Evolutionary conservation across 2,888 invertebrate genomes (phyloP), one percentile per base, ranked within the genome.

Genomic region (Sialis lutaria): DNA sequence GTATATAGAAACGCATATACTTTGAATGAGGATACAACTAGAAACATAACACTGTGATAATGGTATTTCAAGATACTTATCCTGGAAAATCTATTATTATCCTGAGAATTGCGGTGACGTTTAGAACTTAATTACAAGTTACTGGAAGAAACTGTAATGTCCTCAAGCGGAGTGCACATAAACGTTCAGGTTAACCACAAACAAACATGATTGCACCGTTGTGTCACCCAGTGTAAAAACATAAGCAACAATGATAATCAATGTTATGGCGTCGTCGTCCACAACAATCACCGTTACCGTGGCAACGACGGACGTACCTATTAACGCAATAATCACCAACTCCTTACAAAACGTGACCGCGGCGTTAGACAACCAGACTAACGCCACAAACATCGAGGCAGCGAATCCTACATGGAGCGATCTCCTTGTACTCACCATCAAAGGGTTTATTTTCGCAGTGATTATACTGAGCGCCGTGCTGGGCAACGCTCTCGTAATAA

Each of bases 401-500:
- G 56, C 59, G 1, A 58, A 64, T 48, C 61, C 60, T 1, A 62
- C 65, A 50, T 77, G 75, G 76, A 59, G 69, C 42, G 71, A 72
- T 37, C 59, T 74, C 41, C 62, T 81, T 50, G 58, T 77, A 37
- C 67, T 82, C 55, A 71, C 82, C 51, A 66, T 82, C 55, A 86
- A 86, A 64, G 82, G 79, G 49, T 75, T 84, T 58, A 72, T 85
- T 55, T 91, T 92, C 75, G 76, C 81, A 49, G 77, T 77, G 55
- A 90, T 93, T 63, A 93, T 93, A 60, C 73, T 88, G 48, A 82
- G 88, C 53, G 93, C 93, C 33, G 78, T 91, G 12, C 74, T 92
- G 48, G 95, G 93, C 46, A 95, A 95, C 71, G 83, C 90, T 2
- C 72, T 95, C 53, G 93, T 95, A 57, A 88, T 90, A 56, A 80